Percentiles rank a stretch among this genome's conserved stretches.
Conservation (phyloP, 1,140 invertebrate species). For the Sycobia sp. region DNA sequence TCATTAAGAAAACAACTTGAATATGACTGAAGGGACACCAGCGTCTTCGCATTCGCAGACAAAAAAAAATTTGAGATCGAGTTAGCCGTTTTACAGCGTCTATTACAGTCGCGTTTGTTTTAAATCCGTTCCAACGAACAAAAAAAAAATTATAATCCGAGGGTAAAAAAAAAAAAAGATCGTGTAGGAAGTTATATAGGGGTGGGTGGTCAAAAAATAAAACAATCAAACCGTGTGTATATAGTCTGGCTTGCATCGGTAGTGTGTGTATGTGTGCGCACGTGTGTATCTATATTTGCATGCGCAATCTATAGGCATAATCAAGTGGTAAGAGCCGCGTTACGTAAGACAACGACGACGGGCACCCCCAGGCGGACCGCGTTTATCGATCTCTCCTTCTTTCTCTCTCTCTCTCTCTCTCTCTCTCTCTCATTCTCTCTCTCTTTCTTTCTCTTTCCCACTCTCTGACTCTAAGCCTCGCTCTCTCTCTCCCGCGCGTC, state of each 20-base stretch:
- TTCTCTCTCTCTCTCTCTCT: too few relatives aligned
- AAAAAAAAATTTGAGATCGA: slow-evolving; percentile 60
- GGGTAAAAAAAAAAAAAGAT: slow-evolving; percentile 8
- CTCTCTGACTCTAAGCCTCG: too few relatives aligned
- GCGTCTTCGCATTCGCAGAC: slow-evolving; percentile 37
- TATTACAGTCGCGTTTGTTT: slow-evolving; percentile 47
- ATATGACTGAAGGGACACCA: slow-evolving; percentile 10
- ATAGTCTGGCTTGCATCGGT: background rate
- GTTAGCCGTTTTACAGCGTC: slow-evolving; percentile 42
- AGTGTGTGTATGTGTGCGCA: slow-evolving; percentile 3
- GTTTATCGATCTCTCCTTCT: background rate
- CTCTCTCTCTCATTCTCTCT: too few relatives aligned
- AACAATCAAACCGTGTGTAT: too few relatives aligned
- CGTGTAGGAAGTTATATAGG: too few relatives aligned
- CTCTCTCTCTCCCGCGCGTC: too few relatives aligned
- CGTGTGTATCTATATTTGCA: slow-evolving; percentile 3
- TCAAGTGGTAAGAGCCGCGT: slow-evolving; percentile 21
- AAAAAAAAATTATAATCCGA: slow-evolving; percentile 16
- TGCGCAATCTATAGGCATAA: slow-evolving; percentile 10
- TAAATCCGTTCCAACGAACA: slow-evolving; percentile 27
- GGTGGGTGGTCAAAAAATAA: too few relatives aligned
- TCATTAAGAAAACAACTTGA: slow-evolving; percentile 8
- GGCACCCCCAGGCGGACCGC: too few relatives aligned
- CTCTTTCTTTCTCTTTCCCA: too few relatives aligned
- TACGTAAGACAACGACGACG: slow-evolving; percentile 14